Conservation (phyloP, 2,888 invertebrate species). For the Phyllotreta striolata region DNA sequence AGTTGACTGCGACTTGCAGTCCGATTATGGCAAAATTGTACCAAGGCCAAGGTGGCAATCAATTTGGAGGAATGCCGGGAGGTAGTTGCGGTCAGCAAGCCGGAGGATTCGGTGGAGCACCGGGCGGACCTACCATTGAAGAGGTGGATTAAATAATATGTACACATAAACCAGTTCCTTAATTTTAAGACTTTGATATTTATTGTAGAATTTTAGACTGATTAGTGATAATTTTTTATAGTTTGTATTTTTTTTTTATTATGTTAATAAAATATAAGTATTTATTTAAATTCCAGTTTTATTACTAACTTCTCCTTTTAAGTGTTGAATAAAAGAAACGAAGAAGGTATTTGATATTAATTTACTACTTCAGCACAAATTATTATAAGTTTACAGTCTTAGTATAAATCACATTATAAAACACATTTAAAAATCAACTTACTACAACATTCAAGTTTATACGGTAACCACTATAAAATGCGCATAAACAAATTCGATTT, state of each 20-base stretch:
- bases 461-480: conserved; percentile 24
- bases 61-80: conserved; percentile 22
- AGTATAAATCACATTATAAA: conserved; percentile 28
- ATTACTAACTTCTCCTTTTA: too few species aligned
- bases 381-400: conserved; percentile 29
- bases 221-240: too few species aligned
- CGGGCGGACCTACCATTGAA: conserved; percentile 27
- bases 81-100: conserved; percentile 29
- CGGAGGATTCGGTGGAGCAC: conserved; percentile 21
- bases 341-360: conserved; percentile 22
- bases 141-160: conserved; percentile 26
- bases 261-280: too few species aligned
- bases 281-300: too few species aligned
- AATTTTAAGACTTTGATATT: too few species aligned
- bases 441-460: conserved; percentile 20
- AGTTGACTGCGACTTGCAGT: conserved; percentile 61
- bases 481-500: conserved; percentile 19
- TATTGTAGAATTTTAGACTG: too few species aligned
- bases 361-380: conserved; percentile 25
- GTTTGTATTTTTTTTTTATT: too few species aligned
- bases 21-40: conserved; percentile 70
- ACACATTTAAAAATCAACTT: not conserved
- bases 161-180: too few species aligned
- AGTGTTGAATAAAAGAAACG: too few species aligned
- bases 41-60: conserved; percentile 22